phyloP scores from a whole-genome alignment of 2,888 invertebrate species.

The Hyposoter didymator region DNA sequence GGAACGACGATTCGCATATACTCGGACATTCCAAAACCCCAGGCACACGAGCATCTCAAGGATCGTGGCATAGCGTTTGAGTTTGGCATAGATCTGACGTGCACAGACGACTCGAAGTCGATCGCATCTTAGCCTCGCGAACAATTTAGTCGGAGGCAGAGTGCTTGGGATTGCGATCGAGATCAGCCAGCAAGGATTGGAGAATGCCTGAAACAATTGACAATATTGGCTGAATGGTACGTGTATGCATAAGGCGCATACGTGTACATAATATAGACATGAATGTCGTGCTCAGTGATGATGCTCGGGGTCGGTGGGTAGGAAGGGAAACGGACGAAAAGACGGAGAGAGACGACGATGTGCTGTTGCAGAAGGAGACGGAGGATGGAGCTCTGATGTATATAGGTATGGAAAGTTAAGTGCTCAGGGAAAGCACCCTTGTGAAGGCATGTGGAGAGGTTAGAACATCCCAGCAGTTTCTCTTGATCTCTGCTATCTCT shows the following conservation, averaged over 20 bases:
- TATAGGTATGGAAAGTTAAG: conserved; percentile 72
- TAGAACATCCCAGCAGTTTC: conserved; percentile 49
- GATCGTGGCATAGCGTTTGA: conserved; percentile 23
- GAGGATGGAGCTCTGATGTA: conserved; percentile 64
- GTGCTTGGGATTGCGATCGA: conserved; percentile 60
- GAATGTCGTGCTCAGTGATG: conserved; percentile 46
- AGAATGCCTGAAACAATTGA: conserved; percentile 77
- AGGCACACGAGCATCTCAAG: conserved; percentile 41
- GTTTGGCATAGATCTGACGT: conserved; percentile 15
- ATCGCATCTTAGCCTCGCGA: conserved; percentile 71
- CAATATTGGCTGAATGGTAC: conserved; percentile 70
- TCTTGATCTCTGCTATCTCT: conserved; percentile 34
- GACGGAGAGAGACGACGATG: conserved; percentile 40
- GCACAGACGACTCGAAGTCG: conserved; percentile 20
- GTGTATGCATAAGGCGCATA: conserved; percentile 6
- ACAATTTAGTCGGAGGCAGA: conserved; percentile 69
- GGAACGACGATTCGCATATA: conserved; percentile 30
- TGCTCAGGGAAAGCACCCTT: conserved; percentile 58
- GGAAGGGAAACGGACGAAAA: conserved; percentile 31
- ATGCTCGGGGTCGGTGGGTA: conserved; percentile 42
- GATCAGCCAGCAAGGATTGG: conserved; percentile 71
- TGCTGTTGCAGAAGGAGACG: neutral
- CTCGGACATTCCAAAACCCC: conserved; percentile 31
- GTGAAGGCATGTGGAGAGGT: conserved; percentile 70
- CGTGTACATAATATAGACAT: conserved; percentile 11